Conservation (phyloP, 2,888 invertebrate genomes). For the Amitus sp. region DNA sequence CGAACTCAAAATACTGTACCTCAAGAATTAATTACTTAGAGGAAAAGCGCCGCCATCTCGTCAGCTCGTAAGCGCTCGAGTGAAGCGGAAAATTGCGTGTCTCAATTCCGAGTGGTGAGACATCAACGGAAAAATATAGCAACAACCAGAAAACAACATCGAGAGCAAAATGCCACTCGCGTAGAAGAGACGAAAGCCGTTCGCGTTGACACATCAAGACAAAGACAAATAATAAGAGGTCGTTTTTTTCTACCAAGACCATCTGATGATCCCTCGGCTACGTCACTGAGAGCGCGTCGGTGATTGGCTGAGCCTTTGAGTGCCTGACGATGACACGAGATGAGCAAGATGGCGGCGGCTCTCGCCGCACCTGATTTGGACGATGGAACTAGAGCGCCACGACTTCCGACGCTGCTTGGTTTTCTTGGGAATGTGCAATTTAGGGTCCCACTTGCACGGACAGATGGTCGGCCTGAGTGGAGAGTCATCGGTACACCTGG, state of each 20-base stretch:
- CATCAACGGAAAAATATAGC: not conserved
- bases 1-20: slow-evolving; percentile 46
- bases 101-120: too few relatives aligned
- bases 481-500: slow-evolving; percentile 72
- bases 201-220: too few relatives aligned
- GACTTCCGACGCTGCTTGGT: slow-evolving; percentile 71
- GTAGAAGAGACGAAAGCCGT: slow-evolving; percentile 19
- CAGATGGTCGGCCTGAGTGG: slow-evolving; percentile 70
- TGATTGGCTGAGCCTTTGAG: slow-evolving; percentile 60
- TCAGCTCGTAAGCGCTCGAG: too few relatives aligned
- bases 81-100: too few relatives aligned
- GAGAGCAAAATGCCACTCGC: not conserved
- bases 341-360: slow-evolving; percentile 94
- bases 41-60: slow-evolving; percentile 70
- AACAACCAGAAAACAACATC: too few relatives aligned
- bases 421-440: slow-evolving; percentile 68
- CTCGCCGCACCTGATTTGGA: slow-evolving; percentile 94
- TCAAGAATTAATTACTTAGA: too few relatives aligned
- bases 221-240: slow-evolving; percentile 44
- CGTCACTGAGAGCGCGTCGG: slow-evolving; percentile 64
- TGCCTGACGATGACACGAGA: slow-evolving; percentile 82
- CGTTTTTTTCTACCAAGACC: slow-evolving; percentile 63
- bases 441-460: slow-evolving; percentile 69
- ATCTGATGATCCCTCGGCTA: slow-evolving; percentile 64
- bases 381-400: slow-evolving; percentile 79